Evolutionary conservation across 2,797 vertebrate species (phyloP).

Genomic region (Remorina albescens): DNA sequence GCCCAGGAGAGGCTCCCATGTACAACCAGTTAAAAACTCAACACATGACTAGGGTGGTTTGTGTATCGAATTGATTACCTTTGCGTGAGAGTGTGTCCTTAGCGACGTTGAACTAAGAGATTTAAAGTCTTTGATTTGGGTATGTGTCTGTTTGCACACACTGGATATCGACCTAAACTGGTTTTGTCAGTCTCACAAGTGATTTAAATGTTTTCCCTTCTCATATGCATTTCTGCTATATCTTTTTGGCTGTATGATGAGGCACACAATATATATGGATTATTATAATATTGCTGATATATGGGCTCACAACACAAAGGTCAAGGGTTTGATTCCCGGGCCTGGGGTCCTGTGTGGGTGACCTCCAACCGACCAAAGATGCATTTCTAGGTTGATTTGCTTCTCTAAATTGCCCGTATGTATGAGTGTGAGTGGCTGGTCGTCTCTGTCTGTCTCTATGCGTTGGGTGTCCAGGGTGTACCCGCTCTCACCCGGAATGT

Average conservation of each 20-base stretch:
- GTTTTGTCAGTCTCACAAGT: neutral
- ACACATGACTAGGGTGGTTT: conserved; percentile 27
- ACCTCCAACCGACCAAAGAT: too few species aligned
- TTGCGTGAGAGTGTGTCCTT: conserved; percentile 1
- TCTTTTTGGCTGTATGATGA: neutral
- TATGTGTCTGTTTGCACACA: neutral
- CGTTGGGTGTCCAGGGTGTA: too few species aligned
- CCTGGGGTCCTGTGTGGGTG: too few species aligned
- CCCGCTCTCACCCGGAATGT: too few species aligned
- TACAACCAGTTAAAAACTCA: conserved; percentile 21
- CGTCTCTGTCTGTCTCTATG: too few species aligned
- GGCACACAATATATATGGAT: neutral
- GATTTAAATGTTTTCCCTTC: conserved; percentile 3
- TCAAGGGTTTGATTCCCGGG: too few species aligned
- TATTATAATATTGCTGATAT: too few species aligned
- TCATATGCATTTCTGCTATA: neutral
- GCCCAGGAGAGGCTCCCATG: conserved; percentile 42
- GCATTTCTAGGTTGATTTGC: too few species aligned
- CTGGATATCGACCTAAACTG: neutral
- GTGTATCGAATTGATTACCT: conserved; percentile 44
- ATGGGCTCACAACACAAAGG: too few species aligned
- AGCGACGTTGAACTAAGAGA: neutral
- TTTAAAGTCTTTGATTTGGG: neutral
- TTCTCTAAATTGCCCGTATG: too few species aligned
- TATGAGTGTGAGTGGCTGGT: too few species aligned